Percentiles rank a stretch among this genome's conserved stretches.
Conservation (phyloP, 2,797 vertebrate species). For the Falco biarmicus region DNA sequence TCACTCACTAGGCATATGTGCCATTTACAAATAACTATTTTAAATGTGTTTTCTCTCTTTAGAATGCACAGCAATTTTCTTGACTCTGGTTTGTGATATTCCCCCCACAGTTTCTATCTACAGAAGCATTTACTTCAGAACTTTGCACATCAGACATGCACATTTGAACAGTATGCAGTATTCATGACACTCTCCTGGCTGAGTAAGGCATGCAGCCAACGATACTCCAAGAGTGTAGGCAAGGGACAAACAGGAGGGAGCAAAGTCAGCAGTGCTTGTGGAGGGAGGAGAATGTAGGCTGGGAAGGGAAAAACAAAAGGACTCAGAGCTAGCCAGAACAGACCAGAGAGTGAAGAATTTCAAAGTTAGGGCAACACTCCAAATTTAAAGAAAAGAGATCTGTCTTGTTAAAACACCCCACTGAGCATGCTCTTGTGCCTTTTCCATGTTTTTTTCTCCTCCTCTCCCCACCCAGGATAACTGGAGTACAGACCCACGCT, state of each 20-base stretch:
- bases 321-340: background rate
- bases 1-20: background rate
- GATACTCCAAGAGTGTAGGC: background rate
- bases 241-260: constrained; percentile 26
- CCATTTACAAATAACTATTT: constrained; percentile 40
- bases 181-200: constrained; percentile 24
- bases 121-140: constrained; percentile 34
- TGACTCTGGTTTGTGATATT: constrained; percentile 16
- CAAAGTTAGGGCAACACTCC: background rate
- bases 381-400: background rate
- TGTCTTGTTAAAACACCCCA: background rate
- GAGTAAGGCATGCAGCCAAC: constrained; percentile 15
- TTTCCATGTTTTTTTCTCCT: background rate
- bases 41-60: constrained; percentile 25
- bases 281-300: background rate
- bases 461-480: background rate
- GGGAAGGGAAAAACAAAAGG: background rate
- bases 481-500: background rate
- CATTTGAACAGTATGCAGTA: constrained; percentile 48
- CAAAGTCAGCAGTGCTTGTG: constrained; percentile 25
- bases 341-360: background rate
- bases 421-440: background rate
- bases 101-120: constrained; percentile 23
- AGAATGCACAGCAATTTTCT: constrained; percentile 41
- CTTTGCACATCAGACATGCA: constrained; percentile 33